A percentile compares a stretch with the other conserved stretches of the same genome.
phyloP scores from a whole-genome alignment of 2,113 vertebrate species.

The Clarias magur region DNA sequence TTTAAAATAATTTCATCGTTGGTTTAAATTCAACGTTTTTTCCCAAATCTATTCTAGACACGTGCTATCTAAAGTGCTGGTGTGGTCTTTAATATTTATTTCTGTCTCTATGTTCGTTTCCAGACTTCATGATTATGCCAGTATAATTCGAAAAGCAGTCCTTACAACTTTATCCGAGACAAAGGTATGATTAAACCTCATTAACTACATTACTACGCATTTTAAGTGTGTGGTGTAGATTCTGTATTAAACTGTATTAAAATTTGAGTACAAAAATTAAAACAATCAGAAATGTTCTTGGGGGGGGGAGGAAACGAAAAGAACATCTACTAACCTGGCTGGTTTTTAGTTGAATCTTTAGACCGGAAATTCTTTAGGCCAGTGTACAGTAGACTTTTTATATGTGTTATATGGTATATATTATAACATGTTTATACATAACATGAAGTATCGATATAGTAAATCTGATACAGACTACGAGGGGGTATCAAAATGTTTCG shows the following conservation, averaged over 20 bases:
- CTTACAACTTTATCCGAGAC: constrained; percentile 76
- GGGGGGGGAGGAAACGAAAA: neutral
- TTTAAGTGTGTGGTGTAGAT: neutral
- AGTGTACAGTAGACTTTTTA: neutral
- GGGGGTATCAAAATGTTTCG: too few species aligned
- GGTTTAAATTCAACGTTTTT: neutral
- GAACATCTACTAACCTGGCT: neutral
- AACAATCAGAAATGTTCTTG: neutral
- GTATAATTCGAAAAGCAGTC: constrained; percentile 77
- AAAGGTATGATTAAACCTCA: constrained; percentile 60
- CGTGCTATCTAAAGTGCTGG: neutral
- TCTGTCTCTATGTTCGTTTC: constrained; percentile 2
- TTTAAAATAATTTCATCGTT: neutral
- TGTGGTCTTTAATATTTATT: neutral
- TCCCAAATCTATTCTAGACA: neutral
- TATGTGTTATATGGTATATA: neutral
- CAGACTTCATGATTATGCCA: constrained; percentile 76
- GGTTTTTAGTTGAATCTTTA: neutral
- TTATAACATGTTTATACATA: too few species aligned
- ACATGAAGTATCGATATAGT: neutral
- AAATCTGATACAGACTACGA: too few species aligned
- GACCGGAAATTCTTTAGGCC: neutral
- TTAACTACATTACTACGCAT: neutral
- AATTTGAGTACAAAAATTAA: too few species aligned
- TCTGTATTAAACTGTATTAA: too few species aligned